Conservation (phyloP, 1,140 invertebrate genomes). For the Homalodisca vitripennis region DNA sequence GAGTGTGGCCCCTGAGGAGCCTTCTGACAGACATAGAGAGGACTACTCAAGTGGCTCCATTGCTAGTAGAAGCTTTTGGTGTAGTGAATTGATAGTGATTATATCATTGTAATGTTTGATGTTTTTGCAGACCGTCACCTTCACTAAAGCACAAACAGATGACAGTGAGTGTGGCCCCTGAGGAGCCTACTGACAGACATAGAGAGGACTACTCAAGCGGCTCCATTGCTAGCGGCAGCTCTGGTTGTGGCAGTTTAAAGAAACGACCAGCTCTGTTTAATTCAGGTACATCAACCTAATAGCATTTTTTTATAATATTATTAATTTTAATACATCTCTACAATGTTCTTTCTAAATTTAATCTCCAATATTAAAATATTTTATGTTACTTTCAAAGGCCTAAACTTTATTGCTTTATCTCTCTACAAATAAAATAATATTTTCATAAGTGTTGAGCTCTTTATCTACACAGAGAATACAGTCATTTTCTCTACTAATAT, state of each 20-base stretch:
- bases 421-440: too few relatives aligned
- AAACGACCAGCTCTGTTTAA: conserved; percentile 62
- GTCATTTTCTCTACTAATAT: too few relatives aligned
- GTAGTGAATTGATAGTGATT: too few relatives aligned
- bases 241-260: conserved; percentile 80
- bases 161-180: conserved; percentile 46
- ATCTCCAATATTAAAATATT: too few relatives aligned
- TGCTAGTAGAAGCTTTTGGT: conserved; percentile 74
- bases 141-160: conserved; percentile 64
- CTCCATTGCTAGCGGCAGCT: conserved; percentile 72
- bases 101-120: too few relatives aligned
- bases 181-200: conserved; percentile 41
- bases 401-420: too few relatives aligned
- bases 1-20: conserved; percentile 40
- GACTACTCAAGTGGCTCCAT: conserved; percentile 67
- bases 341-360: too few relatives aligned
- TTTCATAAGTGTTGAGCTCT: too few relatives aligned
- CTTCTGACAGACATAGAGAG: conserved; percentile 49
- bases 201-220: conserved; percentile 63
- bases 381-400: too few relatives aligned
- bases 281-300: conserved; percentile 50
- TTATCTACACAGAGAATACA: too few relatives aligned
- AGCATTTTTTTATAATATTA: too few relatives aligned
- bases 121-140: conserved; percentile 59
- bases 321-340: too few relatives aligned